Evolutionary conservation across 2,113 vertebrate species (phyloP).

Genomic region (Zosterops lateralis): DNA sequence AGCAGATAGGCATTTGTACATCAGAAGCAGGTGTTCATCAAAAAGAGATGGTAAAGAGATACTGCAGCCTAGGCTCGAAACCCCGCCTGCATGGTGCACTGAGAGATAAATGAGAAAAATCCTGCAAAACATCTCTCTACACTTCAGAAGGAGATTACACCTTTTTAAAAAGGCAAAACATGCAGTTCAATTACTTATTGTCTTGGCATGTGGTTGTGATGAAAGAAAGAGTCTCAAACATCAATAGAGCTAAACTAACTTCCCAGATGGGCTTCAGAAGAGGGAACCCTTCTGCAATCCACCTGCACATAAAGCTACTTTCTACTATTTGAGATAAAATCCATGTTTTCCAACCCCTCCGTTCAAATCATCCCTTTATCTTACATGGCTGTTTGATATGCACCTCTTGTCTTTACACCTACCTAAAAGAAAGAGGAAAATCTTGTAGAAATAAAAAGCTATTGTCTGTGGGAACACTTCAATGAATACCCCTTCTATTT

Average conservation of each 20-base stretch:
- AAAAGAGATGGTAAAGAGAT: conserved; percentile 76
- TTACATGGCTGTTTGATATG: conserved; percentile 44
- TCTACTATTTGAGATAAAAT: conserved; percentile 43
- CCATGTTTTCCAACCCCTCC: not conserved
- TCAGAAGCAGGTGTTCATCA: conserved; percentile 89
- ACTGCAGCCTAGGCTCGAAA: conserved; percentile 70
- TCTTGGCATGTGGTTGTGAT: conserved; percentile 77
- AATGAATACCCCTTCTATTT: not conserved
- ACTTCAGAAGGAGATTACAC: conserved; percentile 86
- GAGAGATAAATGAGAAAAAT: conserved; percentile 84
- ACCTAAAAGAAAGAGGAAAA: not conserved
- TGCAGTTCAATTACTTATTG: conserved; percentile 79
- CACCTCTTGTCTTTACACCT: not conserved
- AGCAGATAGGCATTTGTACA: conserved; percentile 83
- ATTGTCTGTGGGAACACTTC: not conserved
- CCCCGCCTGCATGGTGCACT: conserved; percentile 69
- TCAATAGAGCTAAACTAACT: conserved; percentile 82
- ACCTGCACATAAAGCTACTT: conserved; percentile 82
- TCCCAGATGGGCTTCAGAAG: conserved; percentile 78
- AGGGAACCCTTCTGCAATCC: conserved; percentile 72
- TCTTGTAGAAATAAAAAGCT: not conserved
- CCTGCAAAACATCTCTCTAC: conserved; percentile 79
- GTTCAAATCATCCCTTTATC: conserved; percentile 52
- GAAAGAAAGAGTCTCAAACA: conserved; percentile 76
- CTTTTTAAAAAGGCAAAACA: conserved; percentile 82